A percentile compares a stretch with the other conserved stretches of the same genome.
Conservation (phyloP, 2,888 invertebrate species). For the Perizoma flavofasciatum region DNA sequence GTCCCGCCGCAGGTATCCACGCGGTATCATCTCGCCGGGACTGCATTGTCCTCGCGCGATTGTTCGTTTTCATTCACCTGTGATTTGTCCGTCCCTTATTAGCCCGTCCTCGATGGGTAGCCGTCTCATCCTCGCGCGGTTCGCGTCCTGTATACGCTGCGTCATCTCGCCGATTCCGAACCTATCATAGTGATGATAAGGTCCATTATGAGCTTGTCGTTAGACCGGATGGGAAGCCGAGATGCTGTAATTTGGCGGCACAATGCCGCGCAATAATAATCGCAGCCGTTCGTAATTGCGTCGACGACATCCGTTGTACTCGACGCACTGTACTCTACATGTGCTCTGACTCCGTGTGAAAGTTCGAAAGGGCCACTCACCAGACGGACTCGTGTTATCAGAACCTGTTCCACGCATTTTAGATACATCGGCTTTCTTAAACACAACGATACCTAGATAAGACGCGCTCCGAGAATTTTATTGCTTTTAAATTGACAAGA, state of each 20-base stretch:
- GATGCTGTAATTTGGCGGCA: conserved; percentile 79
- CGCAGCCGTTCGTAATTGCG: conserved; percentile 76
- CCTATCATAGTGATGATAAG: conserved; percentile 44
- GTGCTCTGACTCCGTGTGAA: conserved; percentile 70
- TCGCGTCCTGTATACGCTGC: conserved; percentile 53
- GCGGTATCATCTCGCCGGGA: conserved; percentile 52
- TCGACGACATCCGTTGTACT: conserved; percentile 75
- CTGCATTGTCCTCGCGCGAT: conserved; percentile 54
- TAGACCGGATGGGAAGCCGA: conserved; percentile 79
- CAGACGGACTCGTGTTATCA: conserved; percentile 58
- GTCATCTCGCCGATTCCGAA: conserved; percentile 44
- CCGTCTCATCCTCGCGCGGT: conserved; percentile 35
- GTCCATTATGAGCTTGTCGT: conserved; percentile 37
- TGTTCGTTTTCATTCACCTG: conserved; percentile 67
- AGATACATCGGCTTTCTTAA: conserved; percentile 70
- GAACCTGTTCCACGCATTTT: conserved; percentile 70
- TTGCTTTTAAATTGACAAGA: conserved; percentile 62
- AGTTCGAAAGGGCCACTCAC: conserved; percentile 69
- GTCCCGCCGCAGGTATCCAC: conserved; percentile 66
- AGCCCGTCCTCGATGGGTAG: conserved; percentile 49
- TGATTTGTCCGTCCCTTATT: conserved; percentile 64
- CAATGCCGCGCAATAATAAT: conserved; percentile 80
- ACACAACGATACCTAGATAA: conserved; percentile 58
- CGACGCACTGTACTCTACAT: conserved; percentile 60
- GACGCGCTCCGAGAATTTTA: conserved; percentile 52